A percentile compares a stretch with the other conserved stretches of the same genome.
Conservation (phyloP, 2,113 vertebrate genomes). For the Antidorcas marsupialis region DNA sequence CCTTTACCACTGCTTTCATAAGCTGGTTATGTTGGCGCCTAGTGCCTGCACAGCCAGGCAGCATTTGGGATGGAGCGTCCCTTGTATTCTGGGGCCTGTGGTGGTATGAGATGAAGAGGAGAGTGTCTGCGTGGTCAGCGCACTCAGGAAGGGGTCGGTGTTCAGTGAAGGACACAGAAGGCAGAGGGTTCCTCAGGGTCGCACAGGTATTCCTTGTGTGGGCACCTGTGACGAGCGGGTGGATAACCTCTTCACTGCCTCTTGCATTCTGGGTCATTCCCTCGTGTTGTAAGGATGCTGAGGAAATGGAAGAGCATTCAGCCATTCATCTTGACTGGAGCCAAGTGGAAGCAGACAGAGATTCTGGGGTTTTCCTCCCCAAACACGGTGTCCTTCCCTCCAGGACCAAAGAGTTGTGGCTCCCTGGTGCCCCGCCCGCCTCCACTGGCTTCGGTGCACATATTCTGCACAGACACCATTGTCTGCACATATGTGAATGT, state of each 20-base stretch:
- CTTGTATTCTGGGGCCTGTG: neutral
- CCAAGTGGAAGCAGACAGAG: neutral
- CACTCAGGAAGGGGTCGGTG: neutral
- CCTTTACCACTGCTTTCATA: neutral
- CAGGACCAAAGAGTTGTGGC: neutral
- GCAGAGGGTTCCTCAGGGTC: neutral
- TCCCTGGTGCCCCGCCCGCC: neutral
- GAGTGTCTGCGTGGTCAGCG: fast-evolving
- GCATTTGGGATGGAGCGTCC: neutral
- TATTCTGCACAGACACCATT: neutral
- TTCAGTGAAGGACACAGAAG: neutral
- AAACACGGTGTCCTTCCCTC: neutral
- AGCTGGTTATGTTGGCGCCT: neutral
- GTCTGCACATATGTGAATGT: too few species aligned
- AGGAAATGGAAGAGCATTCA: constrained; percentile 17
- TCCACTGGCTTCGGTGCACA: neutral
- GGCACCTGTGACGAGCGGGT: neutral
- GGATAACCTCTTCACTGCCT: neutral
- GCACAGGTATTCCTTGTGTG: fast-evolving
- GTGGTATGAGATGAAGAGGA: neutral
- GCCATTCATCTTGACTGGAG: constrained; percentile 39
- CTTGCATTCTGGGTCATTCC: constrained; percentile 38
- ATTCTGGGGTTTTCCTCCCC: neutral
- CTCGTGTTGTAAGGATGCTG: neutral
- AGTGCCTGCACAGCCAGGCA: neutral